Evolutionary conservation across 2,113 vertebrate species (phyloP).

Genomic region (Bubo bubo): DNA sequence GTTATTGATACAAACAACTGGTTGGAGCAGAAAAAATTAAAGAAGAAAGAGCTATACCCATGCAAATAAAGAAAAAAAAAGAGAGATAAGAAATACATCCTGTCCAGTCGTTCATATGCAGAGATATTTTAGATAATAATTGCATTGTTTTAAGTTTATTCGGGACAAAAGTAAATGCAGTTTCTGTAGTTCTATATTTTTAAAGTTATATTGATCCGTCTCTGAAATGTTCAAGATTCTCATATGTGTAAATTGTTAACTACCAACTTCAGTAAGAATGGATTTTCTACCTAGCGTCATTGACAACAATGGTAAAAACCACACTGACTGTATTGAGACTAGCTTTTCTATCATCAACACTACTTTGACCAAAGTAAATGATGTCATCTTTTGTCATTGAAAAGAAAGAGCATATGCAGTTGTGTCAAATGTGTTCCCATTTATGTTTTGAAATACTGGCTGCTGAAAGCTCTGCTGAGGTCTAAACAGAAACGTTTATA

Average conservation of each 20-base stretch:
- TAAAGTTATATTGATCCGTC: not conserved
- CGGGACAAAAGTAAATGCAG: not conserved
- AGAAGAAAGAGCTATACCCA: not conserved
- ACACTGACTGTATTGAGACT: not conserved
- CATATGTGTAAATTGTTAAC: not conserved
- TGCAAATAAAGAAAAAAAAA: not conserved
- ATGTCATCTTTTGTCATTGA: not conserved
- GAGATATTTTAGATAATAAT: not conserved
- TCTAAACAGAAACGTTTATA: not conserved
- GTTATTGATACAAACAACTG: not conserved
- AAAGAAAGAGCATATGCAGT: not conserved
- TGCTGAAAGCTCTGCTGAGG: constrained; percentile 27
- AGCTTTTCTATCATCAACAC: not conserved
- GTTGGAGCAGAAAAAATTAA: not conserved
- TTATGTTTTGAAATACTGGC: constrained; percentile 10
- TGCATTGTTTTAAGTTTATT: not conserved
- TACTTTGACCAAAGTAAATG: not conserved
- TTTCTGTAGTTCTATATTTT: not conserved
- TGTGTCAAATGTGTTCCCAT: not conserved
- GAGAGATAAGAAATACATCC: not conserved
- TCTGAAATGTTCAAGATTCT: not conserved
- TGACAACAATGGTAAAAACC: not conserved
- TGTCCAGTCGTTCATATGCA: not conserved
- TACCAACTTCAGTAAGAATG: not conserved
- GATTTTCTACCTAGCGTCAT: not conserved